Percentiles rank a stretch among this genome's conserved stretches.
phyloP scores from a whole-genome alignment of 2,113 vertebrate genomes.

The Tricholaema leucomelas region DNA sequence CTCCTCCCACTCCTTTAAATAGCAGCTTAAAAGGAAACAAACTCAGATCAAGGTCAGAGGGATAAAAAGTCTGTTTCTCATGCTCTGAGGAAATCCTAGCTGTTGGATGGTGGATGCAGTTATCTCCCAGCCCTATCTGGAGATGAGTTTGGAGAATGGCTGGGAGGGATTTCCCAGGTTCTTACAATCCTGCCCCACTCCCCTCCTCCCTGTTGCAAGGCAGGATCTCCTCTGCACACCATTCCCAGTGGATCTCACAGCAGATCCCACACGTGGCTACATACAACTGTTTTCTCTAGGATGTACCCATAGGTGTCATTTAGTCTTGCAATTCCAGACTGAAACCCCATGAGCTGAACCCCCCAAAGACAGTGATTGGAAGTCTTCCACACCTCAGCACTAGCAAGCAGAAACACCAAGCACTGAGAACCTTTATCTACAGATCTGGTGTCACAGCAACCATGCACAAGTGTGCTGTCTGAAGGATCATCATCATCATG shows the following conservation, averaged over 20 bases:
- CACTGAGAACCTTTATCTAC: background rate
- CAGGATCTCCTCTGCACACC: background rate
- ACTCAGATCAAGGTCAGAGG: constrained; percentile 67
- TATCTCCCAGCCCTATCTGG: constrained; percentile 22
- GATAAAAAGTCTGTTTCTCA: constrained; percentile 47
- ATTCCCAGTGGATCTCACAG: rapidly evolving
- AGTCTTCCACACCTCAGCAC: background rate
- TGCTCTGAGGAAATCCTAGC: constrained; percentile 63
- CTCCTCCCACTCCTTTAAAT: background rate
- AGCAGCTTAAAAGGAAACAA: constrained; percentile 67
- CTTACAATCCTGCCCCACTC: background rate
- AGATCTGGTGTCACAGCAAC: background rate
- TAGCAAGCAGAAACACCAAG: background rate
- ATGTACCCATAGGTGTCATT: background rate
- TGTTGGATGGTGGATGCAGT: background rate
- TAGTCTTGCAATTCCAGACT: background rate
- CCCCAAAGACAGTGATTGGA: background rate
- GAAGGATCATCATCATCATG: too few species aligned
- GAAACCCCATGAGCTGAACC: background rate
- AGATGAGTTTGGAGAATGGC: background rate
- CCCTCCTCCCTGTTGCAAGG: background rate
- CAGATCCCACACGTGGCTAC: background rate
- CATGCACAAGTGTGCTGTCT: too few species aligned
- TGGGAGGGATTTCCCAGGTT: constrained; percentile 38
- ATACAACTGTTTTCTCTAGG: background rate